Evolutionary conservation across 2,797 vertebrate species (phyloP), one percentile per base, ranked within the genome.

Genomic region (Hippopotamyrus pictus): DNA sequence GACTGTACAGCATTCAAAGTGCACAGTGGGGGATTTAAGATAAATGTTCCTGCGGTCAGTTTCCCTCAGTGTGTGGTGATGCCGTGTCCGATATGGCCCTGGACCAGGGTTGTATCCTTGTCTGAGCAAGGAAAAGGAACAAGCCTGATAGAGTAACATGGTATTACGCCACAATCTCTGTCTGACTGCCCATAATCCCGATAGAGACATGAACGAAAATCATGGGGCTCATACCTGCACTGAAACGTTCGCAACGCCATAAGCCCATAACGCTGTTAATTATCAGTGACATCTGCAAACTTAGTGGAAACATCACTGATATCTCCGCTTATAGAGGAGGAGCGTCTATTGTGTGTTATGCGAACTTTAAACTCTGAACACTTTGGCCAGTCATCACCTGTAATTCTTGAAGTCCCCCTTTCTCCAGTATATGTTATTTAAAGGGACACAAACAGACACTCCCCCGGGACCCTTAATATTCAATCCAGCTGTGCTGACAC

Each of bases 401-500:
- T 65, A 19, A 69, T 69, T 14, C 3, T 48, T 73, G 46, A 46
- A 62, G 14, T 54, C 33, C 87, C 79, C 88, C 41, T 53, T 91
- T 93, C 94, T 94, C 93, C 89, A 73, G 92, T 92, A 92, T 93
- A 91, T 22, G 50, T 92, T 93, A 92, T 94, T 92, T 90, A 90
- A 93, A 93, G 92, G 92, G 92, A 93, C 51, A 91, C 91, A 92
- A 92, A 90, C 91, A 90, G 33, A 89, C 88, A n/a, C 65, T 90
- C 93, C 92, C 93, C 33, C 88, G 91, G 93, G 92, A 93, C 92
- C 90, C 91, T 92, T 96, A 95, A 96, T 95, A 93, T 91, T 93
- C 96, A 93, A 93, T 91, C 92, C 96, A 96, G 95, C 95, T 96
- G 96, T 93, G 90, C 50, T 88, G 89, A 90, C 90, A 54, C 88